Evolutionary conservation across 1,140 invertebrate species (phyloP).

Genomic region (Procambarus virginalis): DNA sequence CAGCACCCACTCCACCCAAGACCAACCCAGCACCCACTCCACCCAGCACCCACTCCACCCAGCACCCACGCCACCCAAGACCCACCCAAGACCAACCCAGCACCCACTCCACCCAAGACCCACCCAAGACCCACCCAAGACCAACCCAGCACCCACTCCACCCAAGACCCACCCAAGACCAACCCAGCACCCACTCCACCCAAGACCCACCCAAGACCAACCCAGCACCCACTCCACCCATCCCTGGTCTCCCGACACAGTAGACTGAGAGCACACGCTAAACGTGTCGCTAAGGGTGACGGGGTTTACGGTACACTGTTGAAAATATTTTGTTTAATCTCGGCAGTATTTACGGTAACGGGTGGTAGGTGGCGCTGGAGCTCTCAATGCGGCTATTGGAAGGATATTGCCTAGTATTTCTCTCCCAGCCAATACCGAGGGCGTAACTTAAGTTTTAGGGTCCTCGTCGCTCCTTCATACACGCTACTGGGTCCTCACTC

Average conservation of each 20-base stretch:
- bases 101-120: too few species aligned
- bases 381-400: slow-evolving; percentile 24
- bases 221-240: background rate
- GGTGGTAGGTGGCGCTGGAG: background rate
- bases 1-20: too few species aligned
- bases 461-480: background rate
- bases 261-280: too few species aligned
- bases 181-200: too few species aligned
- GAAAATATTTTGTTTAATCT: slow-evolving; percentile 44
- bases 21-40: background rate
- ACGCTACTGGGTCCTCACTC: background rate
- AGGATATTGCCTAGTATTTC: slow-evolving; percentile 31
- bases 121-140: too few species aligned
- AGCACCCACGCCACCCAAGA: background rate
- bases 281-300: background rate
- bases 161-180: too few species aligned
- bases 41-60: background rate
- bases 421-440: slow-evolving; percentile 29
- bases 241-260: too few species aligned
- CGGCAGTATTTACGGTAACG: slow-evolving; percentile 25
- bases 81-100: too few species aligned
- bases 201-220: too few species aligned
- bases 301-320: background rate
- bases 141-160: too few species aligned
- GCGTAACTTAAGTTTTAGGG: slow-evolving; percentile 10